Base-by-base conservation (phyloP, 2,888 invertebrate genomes). In the Colostygia pectinataria region DNA sequence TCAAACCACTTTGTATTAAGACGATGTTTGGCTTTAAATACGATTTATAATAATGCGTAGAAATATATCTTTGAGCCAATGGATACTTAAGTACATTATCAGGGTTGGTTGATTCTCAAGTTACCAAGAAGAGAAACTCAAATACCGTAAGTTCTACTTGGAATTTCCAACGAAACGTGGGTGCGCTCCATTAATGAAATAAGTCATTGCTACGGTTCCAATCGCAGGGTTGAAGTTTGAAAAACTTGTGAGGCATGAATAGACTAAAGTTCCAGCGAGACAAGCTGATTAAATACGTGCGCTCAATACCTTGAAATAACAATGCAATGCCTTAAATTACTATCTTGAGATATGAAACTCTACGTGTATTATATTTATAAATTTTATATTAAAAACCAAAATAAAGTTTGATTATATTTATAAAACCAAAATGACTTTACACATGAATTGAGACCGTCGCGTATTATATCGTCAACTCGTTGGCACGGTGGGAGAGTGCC, bases 141-240 rank as follows among this genome's bases (percentile, higher is more conserved):
- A 46, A 52, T 32, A 32, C 15, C 36, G 27, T 52, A 45, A 51
- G 43, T 54, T 53, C 34, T 15, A 37, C 32, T 42, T 25, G 37
- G 15, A 52, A 56, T 52, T 44, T 55, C 40, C 20, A 33, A 55
- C 34, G 37, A 45, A 41, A 50, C 54, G 59, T 61, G 55, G 52
- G 53, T 55, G 54, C 50, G 53, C 52, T 52, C 63, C 63, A 61
- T 64, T 66, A 65, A 59, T 62, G 51, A 58, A 63, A 65, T 63
- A 63, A 65, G 48, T 53, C 38, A 53, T 54, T 55, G 40, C 13
- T 46, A 33, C 40, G 20, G 18, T 34, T 34, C 45, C 36, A 49
- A 43, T 14, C 32, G 32, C 18, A 44, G 49, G 33, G 49, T 44
- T 50, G 29, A 31, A 41, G 33, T 43, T 39, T 9, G 24, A 28